Base-by-base conservation (phyloP, 2,888 invertebrate species). In the Scotopteryx bipunctaria region DNA sequence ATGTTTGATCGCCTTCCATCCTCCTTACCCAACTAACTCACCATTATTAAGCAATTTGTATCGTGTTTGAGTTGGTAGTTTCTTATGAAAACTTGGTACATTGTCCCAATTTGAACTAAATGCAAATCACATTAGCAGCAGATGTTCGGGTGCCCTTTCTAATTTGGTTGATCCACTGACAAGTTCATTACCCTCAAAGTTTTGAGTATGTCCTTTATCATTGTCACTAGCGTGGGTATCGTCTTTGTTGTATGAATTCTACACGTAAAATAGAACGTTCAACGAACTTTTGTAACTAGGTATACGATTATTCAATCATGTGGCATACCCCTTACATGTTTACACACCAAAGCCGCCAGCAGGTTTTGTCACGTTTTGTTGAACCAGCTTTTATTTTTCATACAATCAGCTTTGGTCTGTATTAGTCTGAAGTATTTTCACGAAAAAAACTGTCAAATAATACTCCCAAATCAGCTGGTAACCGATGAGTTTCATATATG, bases 161-260 rank as follows among this genome's bases (percentile, higher is more conserved):
- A 72, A 69, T 71, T 67, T 59, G 56, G 42, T 58, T 59, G 57
- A 67, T 70, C 59, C 59, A 64, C 64, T 63, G 68, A 68, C 65
- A 68, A 67, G 59, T 73, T 70, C 59, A 66, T 66, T 72, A 65
- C 63, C 53, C 57, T 57, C 50, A 44, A 54, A 60, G 58, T 64
- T 59, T 40, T 56, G 42, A 48, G 56, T 52, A 52, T 55, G 52
- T 50, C 67, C 63, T 69, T 67, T 61, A 59, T 66, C 61, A 57
- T 60, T 57, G 63, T 61, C 60, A 40, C 59, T 35, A 17, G 32
- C 27, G 29, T 36, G 17, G 33, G 33, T 38, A 44, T 43, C 17
- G 16, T 11, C 13, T 32, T 35, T 33, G 33, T 1, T 19, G 9
- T 27, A 25, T 27, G 1, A 13, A 25, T 17, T 23, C 38, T 9